These are phyloP conservation scores for Drosophila nr. medialis DNA, from an alignment of 2,888 invertebrate species.

Conservation along the genomic window DNA sequence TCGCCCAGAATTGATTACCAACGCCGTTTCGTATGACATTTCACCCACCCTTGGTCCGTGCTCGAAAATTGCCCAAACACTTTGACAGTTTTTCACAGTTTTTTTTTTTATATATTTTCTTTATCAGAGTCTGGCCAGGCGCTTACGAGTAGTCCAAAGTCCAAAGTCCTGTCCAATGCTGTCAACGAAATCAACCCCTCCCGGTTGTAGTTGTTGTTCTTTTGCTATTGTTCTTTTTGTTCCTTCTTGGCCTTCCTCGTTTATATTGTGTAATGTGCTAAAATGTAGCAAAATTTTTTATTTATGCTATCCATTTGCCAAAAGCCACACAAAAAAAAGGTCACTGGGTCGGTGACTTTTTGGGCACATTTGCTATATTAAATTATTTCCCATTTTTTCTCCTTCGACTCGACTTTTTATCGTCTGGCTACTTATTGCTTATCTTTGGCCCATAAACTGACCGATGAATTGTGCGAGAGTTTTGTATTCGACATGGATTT, in stretches of 20 bases:
- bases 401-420: slow-evolving; percentile 37
- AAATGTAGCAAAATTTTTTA: slow-evolving; percentile 73
- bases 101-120: slow-evolving; percentile 25
- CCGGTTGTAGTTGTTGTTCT: neutral
- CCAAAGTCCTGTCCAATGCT: slow-evolving; percentile 1
- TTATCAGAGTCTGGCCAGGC: slow-evolving; percentile 49
- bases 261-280: slow-evolving; percentile 66
- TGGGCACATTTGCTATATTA: slow-evolving; percentile 63
- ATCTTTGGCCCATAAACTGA: slow-evolving; percentile 60
- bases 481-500: neutral
- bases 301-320: slow-evolving; percentile 62
- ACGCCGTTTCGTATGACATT: slow-evolving; percentile 41
- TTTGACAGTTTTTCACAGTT: slow-evolving; percentile 63
- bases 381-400: slow-evolving; percentile 61
- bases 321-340: slow-evolving; percentile 53
- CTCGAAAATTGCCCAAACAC: slow-evolving; percentile 56
- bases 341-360: slow-evolving; percentile 55
- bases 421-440: slow-evolving; percentile 59
- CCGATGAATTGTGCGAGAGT: slow-evolving; percentile 41
- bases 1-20: slow-evolving; percentile 61
- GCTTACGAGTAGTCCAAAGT: slow-evolving; percentile 8
- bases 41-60: slow-evolving; percentile 4
- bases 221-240: slow-evolving; percentile 21
- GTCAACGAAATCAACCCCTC: slow-evolving; percentile 4
- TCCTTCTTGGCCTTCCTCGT: slow-evolving; percentile 27